These are phyloP conservation scores for Thumatha senex DNA, from an alignment of 2,888 invertebrate genomes.

Conservation along the genomic window DNA sequence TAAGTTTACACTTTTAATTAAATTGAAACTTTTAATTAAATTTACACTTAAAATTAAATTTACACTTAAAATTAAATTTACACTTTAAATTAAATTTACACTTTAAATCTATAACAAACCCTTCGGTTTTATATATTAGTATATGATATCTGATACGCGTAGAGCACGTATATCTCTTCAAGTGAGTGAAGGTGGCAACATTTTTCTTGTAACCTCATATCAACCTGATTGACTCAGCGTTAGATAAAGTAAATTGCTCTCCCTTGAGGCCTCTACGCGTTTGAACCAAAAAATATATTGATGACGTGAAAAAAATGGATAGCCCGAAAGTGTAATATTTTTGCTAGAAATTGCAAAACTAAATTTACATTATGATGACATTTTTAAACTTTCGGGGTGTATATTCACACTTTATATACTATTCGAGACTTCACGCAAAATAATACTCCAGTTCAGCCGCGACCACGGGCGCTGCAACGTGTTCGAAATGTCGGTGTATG, in stretches of 20 bases:
- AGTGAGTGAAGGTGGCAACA: conserved; percentile 19
- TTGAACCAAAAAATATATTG: conserved; percentile 24
- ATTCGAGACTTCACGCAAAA: no score
- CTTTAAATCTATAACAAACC: no score
- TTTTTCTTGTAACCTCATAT: conserved; percentile 32
- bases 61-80: no score
- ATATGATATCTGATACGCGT: conserved; percentile 9
- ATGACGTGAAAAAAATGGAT: conserved; percentile 8
- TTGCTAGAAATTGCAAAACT: background rate
- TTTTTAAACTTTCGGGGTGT: background rate
- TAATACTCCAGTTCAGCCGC: no score
- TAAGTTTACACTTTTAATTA: no score
- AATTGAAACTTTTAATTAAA: no score
- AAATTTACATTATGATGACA: background rate
- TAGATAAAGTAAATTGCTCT: conserved; percentile 36
- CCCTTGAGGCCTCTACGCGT: conserved; percentile 12
- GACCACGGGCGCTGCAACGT: no score
- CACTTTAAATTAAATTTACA: no score
- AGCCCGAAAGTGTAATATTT: background rate
- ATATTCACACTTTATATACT: no score
- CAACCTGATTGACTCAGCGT: conserved; percentile 29
- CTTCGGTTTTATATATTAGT: no score
- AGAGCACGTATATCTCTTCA: conserved; percentile 12
- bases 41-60: no score
- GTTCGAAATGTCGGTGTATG: no score